These are phyloP conservation scores for Mus spicilegus DNA, from an alignment of 2,113 vertebrate genomes.

Conservation along the genomic window DNA sequence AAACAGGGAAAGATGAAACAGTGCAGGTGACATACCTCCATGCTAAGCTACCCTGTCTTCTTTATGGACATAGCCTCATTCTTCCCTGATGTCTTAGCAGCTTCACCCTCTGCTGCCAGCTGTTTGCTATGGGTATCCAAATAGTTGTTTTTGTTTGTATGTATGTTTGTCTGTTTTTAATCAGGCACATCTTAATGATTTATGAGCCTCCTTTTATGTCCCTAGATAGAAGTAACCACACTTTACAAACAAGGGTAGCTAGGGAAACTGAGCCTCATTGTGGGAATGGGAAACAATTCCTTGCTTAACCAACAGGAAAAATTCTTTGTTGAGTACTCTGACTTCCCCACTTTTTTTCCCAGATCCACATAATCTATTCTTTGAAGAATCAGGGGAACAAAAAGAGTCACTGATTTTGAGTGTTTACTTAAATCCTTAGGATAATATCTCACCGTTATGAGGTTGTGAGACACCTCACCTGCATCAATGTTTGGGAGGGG, in stretches of 20 bases:
- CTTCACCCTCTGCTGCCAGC: neutral
- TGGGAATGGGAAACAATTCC: neutral
- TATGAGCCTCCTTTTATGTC: neutral
- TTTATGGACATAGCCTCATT: neutral
- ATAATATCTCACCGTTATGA: neutral
- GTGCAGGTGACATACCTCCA: rapidly evolving
- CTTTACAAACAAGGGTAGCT: neutral
- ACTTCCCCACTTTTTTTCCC: neutral
- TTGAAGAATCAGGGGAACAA: neutral
- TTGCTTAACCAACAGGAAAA: neutral
- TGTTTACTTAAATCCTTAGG: neutral
- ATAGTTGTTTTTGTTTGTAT: neutral
- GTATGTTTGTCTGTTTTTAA: neutral
- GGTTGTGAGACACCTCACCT: neutral
- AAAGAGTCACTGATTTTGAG: neutral
- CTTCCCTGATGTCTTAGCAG: neutral
- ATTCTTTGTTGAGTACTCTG: neutral
- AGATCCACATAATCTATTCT: neutral
- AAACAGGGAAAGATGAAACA: neutral
- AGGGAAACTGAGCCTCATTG: neutral
- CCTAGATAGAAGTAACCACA: neutral
- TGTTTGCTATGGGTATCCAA: neutral
- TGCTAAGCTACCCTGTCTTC: neutral
- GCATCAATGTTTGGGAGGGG: neutral
- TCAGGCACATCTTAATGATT: neutral